Evolutionary conservation across 2,797 vertebrate species (phyloP).

Genomic region (Onychomys torridus): DNA sequence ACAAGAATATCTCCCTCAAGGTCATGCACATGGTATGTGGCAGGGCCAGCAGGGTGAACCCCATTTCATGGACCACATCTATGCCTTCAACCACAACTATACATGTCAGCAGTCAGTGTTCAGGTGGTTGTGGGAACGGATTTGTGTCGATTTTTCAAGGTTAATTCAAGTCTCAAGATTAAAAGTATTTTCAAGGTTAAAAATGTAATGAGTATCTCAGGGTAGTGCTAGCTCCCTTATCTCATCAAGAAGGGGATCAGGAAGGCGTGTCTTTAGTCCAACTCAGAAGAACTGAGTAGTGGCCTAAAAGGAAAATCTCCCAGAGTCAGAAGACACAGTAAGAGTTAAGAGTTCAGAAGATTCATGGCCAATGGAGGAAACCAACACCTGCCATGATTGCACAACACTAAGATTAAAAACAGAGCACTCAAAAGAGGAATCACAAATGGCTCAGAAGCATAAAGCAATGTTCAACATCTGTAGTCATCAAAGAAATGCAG

Average conservation of each 20-base stretch:
- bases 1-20: neutral
- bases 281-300: neutral
- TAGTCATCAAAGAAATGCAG: neutral
- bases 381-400: neutral
- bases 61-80: neutral
- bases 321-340: neutral
- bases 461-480: neutral
- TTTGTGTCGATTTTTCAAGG: neutral
- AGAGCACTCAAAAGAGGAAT: neutral
- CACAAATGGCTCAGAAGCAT: neutral
- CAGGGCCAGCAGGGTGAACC: neutral
- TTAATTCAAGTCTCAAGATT: constrained; percentile 16
- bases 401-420: neutral
- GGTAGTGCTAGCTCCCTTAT: neutral
- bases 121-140: neutral
- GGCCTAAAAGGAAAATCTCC: neutral
- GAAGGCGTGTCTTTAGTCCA: neutral
- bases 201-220: neutral
- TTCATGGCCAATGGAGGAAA: neutral
- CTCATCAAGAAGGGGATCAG: neutral
- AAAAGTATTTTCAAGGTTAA: constrained; percentile 37
- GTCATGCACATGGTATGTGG: neutral
- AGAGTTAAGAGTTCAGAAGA: neutral
- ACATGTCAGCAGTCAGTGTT: neutral
- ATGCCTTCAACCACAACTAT: neutral